Percentiles rank a stretch among this genome's conserved stretches.
Conservation (phyloP, 1,140 invertebrate species). For the Ylistrum balloti region DNA sequence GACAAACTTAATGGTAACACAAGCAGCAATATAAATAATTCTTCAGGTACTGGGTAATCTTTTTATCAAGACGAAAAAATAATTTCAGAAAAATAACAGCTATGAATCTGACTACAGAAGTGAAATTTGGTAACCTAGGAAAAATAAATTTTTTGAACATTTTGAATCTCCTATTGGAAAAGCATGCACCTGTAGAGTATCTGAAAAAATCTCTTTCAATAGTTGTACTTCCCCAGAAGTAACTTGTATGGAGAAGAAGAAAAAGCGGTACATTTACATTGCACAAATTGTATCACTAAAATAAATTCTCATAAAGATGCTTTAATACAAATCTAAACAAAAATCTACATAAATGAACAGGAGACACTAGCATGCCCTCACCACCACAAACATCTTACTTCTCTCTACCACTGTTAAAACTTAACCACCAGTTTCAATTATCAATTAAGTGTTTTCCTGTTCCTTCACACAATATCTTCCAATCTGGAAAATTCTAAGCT, state of each 20-base stretch:
- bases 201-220: no score
- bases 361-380: neutral
- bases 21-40: neutral
- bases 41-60: neutral
- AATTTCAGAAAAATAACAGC: neutral
- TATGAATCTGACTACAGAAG: neutral
- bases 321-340: neutral
- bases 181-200: neutral
- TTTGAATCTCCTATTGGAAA: neutral
- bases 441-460: neutral
- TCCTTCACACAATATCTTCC: neutral
- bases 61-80: neutral
- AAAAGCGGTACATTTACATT: no score
- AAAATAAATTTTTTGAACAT: neutral
- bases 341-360: neutral
- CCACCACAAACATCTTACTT: no score
- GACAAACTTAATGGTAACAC: neutral
- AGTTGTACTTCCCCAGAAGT: no score
- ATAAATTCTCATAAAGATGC: neutral
- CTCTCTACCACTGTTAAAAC: no score
- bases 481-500: neutral
- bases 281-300: neutral
- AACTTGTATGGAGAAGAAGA: no score
- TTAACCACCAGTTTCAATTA: neutral
- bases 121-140: neutral